phyloP scores from a whole-genome alignment of 2,888 invertebrate species.

The Cheilosia urbana region DNA sequence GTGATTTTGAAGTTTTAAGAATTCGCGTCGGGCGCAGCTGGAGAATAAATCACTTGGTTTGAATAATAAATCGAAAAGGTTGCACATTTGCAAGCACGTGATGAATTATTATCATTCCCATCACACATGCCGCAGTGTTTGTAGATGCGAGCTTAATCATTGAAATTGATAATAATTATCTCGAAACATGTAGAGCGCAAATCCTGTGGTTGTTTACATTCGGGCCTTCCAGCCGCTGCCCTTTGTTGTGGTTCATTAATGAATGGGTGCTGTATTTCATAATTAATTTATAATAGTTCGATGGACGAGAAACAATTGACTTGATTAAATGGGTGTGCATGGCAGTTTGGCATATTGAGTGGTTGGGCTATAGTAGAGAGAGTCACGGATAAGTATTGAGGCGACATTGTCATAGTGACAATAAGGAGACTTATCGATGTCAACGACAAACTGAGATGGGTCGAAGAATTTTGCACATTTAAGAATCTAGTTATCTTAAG shows the following conservation, averaged over 20 bases:
- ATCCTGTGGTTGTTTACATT: not conserved
- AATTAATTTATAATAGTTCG: not conserved
- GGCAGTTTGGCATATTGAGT: not conserved
- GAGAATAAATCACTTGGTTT: too few species aligned
- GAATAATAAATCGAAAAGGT: too few species aligned
- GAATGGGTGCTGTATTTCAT: not conserved
- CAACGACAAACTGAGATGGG: too few species aligned
- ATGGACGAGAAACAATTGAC: not conserved
- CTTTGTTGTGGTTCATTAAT: not conserved
- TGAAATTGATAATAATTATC: not conserved
- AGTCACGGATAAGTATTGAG: too few species aligned
- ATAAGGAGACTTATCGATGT: too few species aligned
- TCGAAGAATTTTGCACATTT: too few species aligned
- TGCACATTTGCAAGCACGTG: constrained; percentile 6
- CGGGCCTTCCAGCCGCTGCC: not conserved
- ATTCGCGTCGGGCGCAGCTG: too few species aligned
- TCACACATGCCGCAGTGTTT: not conserved
- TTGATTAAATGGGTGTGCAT: not conserved
- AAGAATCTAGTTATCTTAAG: too few species aligned
- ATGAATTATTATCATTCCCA: not conserved
- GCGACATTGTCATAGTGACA: too few species aligned
- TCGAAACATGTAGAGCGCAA: not conserved
- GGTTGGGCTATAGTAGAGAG: too few species aligned
- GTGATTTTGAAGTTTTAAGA: too few species aligned
- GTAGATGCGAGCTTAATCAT: not conserved